phyloP scores from a whole-genome alignment of 2,888 invertebrate genomes.

The Rhorus exstirpatorius region DNA sequence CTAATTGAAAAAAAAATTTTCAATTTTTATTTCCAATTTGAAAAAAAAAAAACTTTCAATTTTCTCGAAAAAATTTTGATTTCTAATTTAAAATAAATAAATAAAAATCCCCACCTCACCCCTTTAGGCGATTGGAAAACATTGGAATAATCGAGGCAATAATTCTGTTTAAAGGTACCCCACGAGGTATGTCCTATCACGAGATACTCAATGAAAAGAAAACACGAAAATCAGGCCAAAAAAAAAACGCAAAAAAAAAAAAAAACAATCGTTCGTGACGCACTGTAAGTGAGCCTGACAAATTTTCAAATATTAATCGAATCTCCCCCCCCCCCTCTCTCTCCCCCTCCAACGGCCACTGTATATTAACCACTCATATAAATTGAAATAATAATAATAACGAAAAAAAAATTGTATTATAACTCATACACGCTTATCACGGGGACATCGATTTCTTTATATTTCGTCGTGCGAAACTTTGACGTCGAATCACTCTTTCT shows the following conservation, averaged over 20 bases:
- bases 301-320: slow-evolving; percentile 46
- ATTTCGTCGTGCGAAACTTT: neutral
- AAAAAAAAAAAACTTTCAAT: slow-evolving; percentile 2
- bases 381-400: neutral
- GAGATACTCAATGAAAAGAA: slow-evolving; percentile 77
- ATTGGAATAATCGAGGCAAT: slow-evolving; percentile 70
- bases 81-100: neutral
- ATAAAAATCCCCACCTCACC: neutral
- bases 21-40: neutral
- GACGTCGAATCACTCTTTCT: neutral
- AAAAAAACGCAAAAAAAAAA: too few relatives aligned
- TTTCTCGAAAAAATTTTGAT: slow-evolving; percentile 18
- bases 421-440: slow-evolving; percentile 1
- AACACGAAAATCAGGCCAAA: slow-evolving; percentile 63
- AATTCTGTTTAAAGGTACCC: slow-evolving; percentile 85
- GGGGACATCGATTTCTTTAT: neutral
- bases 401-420: neutral
- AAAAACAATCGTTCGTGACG: slow-evolving; percentile 65
- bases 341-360: slow-evolving; percentile 32
- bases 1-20: neutral
- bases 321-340: slow-evolving; percentile 26
- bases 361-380: slow-evolving; percentile 26
- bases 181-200: slow-evolving; percentile 85
- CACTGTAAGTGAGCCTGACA: slow-evolving; percentile 82
- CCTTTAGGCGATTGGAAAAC: neutral